These are phyloP conservation scores for Hecatera dysodea DNA, from an alignment of 2,888 invertebrate species.

Conservation along the genomic window DNA sequence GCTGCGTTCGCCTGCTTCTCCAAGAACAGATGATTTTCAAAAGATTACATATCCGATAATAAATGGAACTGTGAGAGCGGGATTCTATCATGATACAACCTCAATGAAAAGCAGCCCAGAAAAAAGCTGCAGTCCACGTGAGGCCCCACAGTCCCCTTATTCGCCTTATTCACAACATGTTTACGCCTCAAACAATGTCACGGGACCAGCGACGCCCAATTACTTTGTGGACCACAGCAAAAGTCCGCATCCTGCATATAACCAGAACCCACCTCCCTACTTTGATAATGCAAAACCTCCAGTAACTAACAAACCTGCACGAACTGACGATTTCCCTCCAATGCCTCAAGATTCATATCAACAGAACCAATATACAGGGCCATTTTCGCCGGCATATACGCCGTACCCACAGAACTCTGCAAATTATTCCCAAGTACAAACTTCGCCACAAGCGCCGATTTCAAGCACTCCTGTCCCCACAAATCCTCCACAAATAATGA, in stretches of 20 bases:
- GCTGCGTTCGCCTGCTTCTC: constrained; percentile 94
- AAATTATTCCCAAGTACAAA: constrained; percentile 80
- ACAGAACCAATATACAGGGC: constrained; percentile 86
- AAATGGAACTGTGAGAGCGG: constrained; percentile 96
- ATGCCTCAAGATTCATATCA: constrained; percentile 90
- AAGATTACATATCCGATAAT: constrained; percentile 93
- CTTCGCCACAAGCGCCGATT: constrained; percentile 75
- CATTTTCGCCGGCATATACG: constrained; percentile 82
- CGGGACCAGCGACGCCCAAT: constrained; percentile 82
- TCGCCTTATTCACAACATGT: constrained; percentile 88
- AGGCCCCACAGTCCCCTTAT: constrained; percentile 91
- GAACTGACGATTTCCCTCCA: constrained; percentile 90
- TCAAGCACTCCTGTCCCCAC: constrained; percentile 69
- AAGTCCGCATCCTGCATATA: constrained; percentile 85
- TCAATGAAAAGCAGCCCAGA: constrained; percentile 96
- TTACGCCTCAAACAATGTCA: constrained; percentile 82
- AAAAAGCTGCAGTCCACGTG: constrained; percentile 95
- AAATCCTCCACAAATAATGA: constrained; percentile 72
- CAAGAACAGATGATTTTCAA: constrained; percentile 93
- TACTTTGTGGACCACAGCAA: constrained; percentile 87
- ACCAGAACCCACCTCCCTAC: constrained; percentile 89
- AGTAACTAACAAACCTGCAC: constrained; percentile 84
- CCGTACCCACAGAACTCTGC: constrained; percentile 81
- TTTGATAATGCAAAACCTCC: constrained; percentile 91
- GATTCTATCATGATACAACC: constrained; percentile 97